Percentiles rank a stretch among this genome's conserved stretches.
These are phyloP conservation scores for Diprion similis DNA, from an alignment of 1,140 invertebrate species.

Conservation along the genomic window DNA sequence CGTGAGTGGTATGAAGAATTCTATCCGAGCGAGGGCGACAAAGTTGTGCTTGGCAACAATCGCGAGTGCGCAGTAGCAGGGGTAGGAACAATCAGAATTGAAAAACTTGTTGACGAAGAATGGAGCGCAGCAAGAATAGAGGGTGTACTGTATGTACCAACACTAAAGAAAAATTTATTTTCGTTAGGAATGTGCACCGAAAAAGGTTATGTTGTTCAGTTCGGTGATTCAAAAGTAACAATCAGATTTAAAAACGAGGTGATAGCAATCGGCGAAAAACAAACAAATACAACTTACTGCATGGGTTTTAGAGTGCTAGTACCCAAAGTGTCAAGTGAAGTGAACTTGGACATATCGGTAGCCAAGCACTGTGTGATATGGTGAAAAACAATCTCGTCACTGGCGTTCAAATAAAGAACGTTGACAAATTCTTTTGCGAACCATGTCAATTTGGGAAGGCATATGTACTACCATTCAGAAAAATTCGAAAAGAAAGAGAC, in stretches of 20 bases:
- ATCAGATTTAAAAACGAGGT: constrained; percentile 26
- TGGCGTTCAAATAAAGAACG: constrained; percentile 9
- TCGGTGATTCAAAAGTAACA: constrained; percentile 16
- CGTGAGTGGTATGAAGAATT: constrained; percentile 30
- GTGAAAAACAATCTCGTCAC: constrained; percentile 22
- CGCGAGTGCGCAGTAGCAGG: constrained; percentile 20
- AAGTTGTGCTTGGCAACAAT: constrained; percentile 24
- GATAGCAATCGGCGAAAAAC: constrained; percentile 22
- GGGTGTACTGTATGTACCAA: constrained; percentile 26
- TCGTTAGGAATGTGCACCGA: constrained; percentile 26
- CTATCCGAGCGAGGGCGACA: constrained; percentile 17
- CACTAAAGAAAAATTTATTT: constrained; percentile 24
- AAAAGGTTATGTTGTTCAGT: constrained; percentile 25
- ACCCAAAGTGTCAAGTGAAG: not conserved
- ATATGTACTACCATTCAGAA: constrained; percentile 31
- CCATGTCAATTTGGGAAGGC: constrained; percentile 41
- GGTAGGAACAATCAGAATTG: constrained; percentile 15
- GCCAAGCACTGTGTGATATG: constrained; percentile 20
- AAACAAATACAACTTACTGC: not conserved
- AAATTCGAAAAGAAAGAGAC: not conserved
- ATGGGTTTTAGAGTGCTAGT: constrained; percentile 20
- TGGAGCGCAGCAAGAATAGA: constrained; percentile 10
- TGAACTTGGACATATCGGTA: constrained; percentile 25
- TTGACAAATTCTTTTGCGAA: constrained; percentile 29
- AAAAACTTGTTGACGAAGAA: constrained; percentile 7